Percentiles rank a stretch among this genome's conserved stretches.
phyloP scores from a whole-genome alignment of 2,797 vertebrate species.

The Anableps anableps region DNA sequence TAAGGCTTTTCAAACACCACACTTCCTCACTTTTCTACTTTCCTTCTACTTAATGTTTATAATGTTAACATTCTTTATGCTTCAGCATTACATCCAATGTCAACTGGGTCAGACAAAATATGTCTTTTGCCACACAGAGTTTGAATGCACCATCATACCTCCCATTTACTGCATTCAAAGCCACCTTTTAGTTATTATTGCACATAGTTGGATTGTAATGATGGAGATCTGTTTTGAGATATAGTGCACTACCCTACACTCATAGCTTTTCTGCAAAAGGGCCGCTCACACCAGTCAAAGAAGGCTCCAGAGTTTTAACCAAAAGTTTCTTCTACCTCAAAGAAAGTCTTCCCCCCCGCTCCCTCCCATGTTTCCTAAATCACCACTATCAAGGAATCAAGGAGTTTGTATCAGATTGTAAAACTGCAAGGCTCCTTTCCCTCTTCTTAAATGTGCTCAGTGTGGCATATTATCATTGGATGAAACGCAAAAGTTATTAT shows the following conservation, averaged over 20 bases:
- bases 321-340: no score
- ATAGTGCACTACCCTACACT: background rate
- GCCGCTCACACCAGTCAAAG: background rate
- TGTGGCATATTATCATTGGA: background rate
- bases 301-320: background rate
- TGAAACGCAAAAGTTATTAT: background rate
- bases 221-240: background rate
- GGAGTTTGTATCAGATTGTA: background rate
- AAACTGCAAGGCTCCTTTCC: background rate
- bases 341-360: no score
- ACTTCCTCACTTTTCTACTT: background rate
- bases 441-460: background rate
- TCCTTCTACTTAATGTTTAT: background rate
- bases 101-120: background rate
- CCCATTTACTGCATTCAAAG: background rate
- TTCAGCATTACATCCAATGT: background rate
- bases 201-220: background rate
- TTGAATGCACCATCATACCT: background rate
- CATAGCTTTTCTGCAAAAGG: background rate
- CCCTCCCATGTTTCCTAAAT: background rate
- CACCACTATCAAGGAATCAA: background rate
- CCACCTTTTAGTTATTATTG: background rate
- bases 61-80: background rate
- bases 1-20: background rate
- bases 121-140: background rate